Evolutionary conservation across 23 tunicate genomes (phyloP).

Genomic region (Pegea sp.): DNA sequence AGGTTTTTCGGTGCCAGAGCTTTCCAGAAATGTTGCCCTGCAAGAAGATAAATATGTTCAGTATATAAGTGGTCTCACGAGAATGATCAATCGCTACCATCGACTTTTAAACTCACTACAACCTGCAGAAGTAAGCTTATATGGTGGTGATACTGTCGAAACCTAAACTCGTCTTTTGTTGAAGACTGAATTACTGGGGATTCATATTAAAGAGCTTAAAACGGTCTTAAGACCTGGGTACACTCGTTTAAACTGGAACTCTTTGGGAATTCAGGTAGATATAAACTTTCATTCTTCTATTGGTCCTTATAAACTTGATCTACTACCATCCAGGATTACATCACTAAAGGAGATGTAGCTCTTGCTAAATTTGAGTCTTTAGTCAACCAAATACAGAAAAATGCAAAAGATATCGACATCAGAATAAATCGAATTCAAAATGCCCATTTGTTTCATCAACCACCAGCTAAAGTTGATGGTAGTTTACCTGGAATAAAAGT

Average conservation of each 20-base stretch:
- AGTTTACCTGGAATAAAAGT: slow-evolving; percentile 64
- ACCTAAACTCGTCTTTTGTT: slow-evolving; percentile 1
- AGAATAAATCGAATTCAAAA: slow-evolving; percentile 44
- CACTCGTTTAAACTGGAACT: slow-evolving; percentile 86
- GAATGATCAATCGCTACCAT: slow-evolving; percentile 83
- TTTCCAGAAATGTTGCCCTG: slow-evolving; percentile 82
- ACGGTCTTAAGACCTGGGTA: slow-evolving; percentile 62
- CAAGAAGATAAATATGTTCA: slow-evolving; percentile 85
- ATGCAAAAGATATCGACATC: slow-evolving; percentile 79
- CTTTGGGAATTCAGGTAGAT: slow-evolving; percentile 78
- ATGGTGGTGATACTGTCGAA: neutral
- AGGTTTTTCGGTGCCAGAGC: slow-evolving; percentile 76
- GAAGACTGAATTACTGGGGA: slow-evolving; percentile 53
- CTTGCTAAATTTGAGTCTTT: slow-evolving; percentile 90
- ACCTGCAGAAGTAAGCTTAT: slow-evolving; percentile 41
- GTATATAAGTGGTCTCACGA: slow-evolving; percentile 57
- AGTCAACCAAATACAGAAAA: slow-evolving; percentile 93
- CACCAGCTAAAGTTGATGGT: slow-evolving; percentile 49
- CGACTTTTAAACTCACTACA: slow-evolving; percentile 37
- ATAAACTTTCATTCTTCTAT: neutral
- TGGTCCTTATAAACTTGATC: neutral
- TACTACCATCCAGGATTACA: slow-evolving; percentile 35
- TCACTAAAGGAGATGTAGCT: slow-evolving; percentile 52
- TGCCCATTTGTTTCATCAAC: slow-evolving; percentile 35
- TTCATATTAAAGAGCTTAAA: slow-evolving; percentile 48